Evolutionary conservation across 2,113 vertebrate genomes (phyloP).

Genomic region (Chelonoidis abingdonii): DNA sequence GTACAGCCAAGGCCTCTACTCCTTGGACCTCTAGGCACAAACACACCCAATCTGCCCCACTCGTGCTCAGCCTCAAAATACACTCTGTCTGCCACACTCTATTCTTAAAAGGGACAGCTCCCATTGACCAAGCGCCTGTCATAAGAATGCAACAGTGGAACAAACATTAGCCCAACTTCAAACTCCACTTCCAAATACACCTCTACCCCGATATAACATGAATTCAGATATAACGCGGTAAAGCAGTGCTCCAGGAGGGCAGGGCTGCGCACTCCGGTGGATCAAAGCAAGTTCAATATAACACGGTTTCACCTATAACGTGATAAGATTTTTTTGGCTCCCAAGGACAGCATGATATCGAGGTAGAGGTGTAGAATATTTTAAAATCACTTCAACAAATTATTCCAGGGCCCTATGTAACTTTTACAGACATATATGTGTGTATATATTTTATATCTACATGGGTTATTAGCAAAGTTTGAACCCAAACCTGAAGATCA

Average conservation of each 20-base stretch:
- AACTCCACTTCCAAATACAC: background rate
- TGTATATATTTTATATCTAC: background rate
- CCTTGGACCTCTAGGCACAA: background rate
- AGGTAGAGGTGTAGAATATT: background rate
- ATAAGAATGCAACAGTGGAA: background rate
- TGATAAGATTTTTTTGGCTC: no score
- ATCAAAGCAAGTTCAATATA: no score
- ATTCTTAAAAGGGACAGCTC: background rate
- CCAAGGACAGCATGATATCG: no score
- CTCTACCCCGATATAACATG: no score
- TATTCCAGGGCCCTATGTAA: background rate
- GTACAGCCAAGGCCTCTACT: background rate
- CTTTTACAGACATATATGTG: background rate
- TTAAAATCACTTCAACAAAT: background rate
- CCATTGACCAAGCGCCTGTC: background rate
- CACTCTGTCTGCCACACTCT: background rate
- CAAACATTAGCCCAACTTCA: background rate
- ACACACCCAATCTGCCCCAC: fast-evolving
- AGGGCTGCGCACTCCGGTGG: no score
- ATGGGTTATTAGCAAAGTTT: background rate
- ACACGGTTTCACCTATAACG: no score
- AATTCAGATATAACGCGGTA: no score
- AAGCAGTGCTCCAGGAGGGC: no score
- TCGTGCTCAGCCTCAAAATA: background rate
- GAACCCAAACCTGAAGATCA: background rate